Base-by-base conservation (phyloP, 2,888 invertebrate genomes). In the Troilus luridus region DNA sequence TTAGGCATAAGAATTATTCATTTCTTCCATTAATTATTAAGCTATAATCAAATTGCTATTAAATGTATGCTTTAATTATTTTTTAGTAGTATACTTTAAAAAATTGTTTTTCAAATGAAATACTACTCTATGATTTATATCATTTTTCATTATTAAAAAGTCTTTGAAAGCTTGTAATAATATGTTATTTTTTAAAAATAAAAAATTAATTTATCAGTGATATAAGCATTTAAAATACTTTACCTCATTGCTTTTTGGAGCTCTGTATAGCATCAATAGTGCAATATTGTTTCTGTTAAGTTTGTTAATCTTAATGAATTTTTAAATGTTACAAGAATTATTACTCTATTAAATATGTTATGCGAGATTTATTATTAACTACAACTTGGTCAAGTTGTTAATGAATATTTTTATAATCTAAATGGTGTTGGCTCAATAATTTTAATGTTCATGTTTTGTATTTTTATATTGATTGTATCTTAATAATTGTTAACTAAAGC, bases 351-450 rank as follows among this genome's bases (percentile, higher is more conserved):
- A 77, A 77, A 41, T 41, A 41, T 41, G 1, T 41, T 41, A 77
- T 41, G 24, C 8, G 17, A 19, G 8, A 17, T 77, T 17, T 77
- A 77, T 14, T 41, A 77, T 77, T 77, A 77, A 41, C 17, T 77
- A 19, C 72, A 41, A 77, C 72, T 77, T 77, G 19, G 8, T 17
- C 7, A 77, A 77, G 72, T 77, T 77, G 27, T 77, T 77, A 41
- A 77, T 27, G 17, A 77, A 19, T 77, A 41, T 77, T 77, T 77
- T 77, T 77, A 72, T 72, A 77, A 41, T 27, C 17, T 7, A 77
- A 77, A 77, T 77, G 72, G 72, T 77, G 72, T 77, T 77, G 72
- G 72, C 41, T 77, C 41, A 19, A 41, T 41, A 41, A 77, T 77
- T 77, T 77, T 77, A 77, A 8, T 19, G 8, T 12, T 77, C 27